Conservation (phyloP, 1,140 invertebrate species). For the Lerema accius region DNA sequence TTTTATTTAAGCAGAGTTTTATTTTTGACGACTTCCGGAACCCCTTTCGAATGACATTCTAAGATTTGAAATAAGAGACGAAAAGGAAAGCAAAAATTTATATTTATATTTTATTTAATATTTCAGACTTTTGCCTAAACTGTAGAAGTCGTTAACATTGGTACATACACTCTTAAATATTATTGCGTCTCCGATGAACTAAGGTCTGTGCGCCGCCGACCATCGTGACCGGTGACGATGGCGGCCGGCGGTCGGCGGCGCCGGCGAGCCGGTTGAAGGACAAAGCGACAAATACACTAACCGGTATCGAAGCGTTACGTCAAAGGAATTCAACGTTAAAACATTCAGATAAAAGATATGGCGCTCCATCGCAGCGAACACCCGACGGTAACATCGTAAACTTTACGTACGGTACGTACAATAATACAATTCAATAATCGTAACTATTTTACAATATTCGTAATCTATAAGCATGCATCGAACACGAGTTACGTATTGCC, state of each 20-base stretch:
- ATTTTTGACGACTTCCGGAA: not conserved
- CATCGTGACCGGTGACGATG: no score
- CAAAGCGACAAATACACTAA: constrained; percentile 28
- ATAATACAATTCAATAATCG: constrained; percentile 31
- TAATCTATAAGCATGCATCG: constrained; percentile 27
- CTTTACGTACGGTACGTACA: constrained; percentile 27
- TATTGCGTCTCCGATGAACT: constrained; percentile 52
- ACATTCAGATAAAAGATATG: constrained; percentile 27
- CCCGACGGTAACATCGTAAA: constrained; percentile 8
- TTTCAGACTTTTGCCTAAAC: constrained; percentile 75
- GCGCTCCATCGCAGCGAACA: constrained; percentile 9
- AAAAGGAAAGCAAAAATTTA: constrained; percentile 76
- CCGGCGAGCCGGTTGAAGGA: no score
- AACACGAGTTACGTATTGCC: constrained; percentile 20
- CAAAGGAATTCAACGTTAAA: constrained; percentile 23
- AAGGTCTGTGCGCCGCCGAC: no score
- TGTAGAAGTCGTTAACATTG: constrained; percentile 68
- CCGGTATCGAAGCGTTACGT: constrained; percentile 20
- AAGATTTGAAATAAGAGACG: not conserved
- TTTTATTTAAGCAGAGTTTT: constrained; percentile 51
- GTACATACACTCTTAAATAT: constrained; percentile 68
- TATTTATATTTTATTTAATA: constrained; percentile 56
- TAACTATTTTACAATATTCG: constrained; percentile 32
- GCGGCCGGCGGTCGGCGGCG: no score
- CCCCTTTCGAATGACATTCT: no score